Evolutionary conservation across 2,888 invertebrate species (phyloP), one percentile per base, ranked within the genome.

Genomic region (Hirtodrosophila duncani): DNA sequence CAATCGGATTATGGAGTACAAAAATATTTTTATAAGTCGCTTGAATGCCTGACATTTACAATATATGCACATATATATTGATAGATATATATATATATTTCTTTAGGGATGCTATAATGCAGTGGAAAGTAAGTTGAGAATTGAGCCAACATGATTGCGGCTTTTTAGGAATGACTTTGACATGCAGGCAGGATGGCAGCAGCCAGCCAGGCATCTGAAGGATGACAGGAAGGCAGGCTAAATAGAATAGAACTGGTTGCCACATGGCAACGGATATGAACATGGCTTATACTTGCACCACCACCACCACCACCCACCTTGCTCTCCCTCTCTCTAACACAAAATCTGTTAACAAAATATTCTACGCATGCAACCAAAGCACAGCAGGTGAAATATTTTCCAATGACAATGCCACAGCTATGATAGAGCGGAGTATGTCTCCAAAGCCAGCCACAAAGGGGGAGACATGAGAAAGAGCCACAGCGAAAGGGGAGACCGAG

Each of bases 81-180:
- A n/a, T n/a, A n/a, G n/a, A n/a, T n/a, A n/a, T n/a, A n/a, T n/a
- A n/a, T n/a, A n/a, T n/a, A n/a, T n/a, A n/a, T n/a, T n/a, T n/a
- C n/a, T n/a, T n/a, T n/a, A n/a, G n/a, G n/a, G n/a, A n/a, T n/a
- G n/a, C n/a, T n/a, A n/a, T n/a, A n/a, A n/a, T n/a, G n/a, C n/a
- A n/a, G n/a, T n/a, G n/a, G n/a, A n/a, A n/a, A n/a, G n/a, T n/a
- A n/a, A n/a, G n/a, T n/a, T 10, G n/a, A 20, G 11, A 13, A 45
- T 48, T 56, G 49, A 53, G 49, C 38, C 61, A 29, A 34, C 55
- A 52, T 65, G 75, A 70, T 67, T 70, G 69, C 59, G 62, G 65
- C 49, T 52, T 70, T 49, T 45, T 48, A n/a, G 31, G 36, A 37
- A 49, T 58, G 65, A 55, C 62, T 65, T 62, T 62, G 75, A 44